phyloP scores from a whole-genome alignment of 2,113 vertebrate species.

The Morone saxatilis region DNA sequence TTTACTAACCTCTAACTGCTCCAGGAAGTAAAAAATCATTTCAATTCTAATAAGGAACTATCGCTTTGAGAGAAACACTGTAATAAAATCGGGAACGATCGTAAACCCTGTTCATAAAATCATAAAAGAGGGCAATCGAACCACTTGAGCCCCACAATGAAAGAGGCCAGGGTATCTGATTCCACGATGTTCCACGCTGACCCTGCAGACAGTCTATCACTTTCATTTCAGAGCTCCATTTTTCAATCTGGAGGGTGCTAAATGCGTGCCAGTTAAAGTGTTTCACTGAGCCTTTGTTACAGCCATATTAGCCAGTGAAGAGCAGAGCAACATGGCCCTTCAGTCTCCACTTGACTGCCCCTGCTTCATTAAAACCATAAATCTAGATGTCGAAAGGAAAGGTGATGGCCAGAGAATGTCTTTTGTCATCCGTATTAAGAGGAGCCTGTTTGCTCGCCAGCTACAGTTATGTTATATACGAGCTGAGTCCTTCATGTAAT shows the following conservation, averaged over 20 bases:
- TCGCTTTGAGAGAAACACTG: conserved; percentile 63
- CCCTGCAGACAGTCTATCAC: conserved; percentile 64
- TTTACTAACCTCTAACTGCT: conserved; percentile 75
- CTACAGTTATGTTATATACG: conserved; percentile 20
- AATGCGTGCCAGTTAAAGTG: conserved; percentile 70
- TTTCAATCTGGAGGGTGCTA: conserved; percentile 74
- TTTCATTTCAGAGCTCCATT: conserved; percentile 68
- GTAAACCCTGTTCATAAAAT: conserved; percentile 75
- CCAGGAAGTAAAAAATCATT: conserved; percentile 74
- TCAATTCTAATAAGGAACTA: conserved; percentile 70
- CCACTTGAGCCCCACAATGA: conserved; percentile 55
- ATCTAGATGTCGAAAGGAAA: conserved; percentile 68
- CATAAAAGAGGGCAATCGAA: conserved; percentile 66
- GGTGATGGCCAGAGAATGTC: conserved; percentile 57
- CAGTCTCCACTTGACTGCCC: conserved; percentile 68
- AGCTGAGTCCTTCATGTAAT: background rate
- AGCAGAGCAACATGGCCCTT: conserved; percentile 60
- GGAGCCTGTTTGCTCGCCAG: conserved; percentile 19
- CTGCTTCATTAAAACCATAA: conserved; percentile 82
- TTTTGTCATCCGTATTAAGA: conserved; percentile 59
- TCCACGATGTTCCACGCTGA: conserved; percentile 50
- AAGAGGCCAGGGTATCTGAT: conserved; percentile 39
- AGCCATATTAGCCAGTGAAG: conserved; percentile 65
- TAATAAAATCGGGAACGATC: conserved; percentile 69
- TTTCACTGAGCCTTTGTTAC: conserved; percentile 75